Evolutionary conservation across 2,113 vertebrate species (phyloP).

Genomic region (Craseonycteris thonglongyai): DNA sequence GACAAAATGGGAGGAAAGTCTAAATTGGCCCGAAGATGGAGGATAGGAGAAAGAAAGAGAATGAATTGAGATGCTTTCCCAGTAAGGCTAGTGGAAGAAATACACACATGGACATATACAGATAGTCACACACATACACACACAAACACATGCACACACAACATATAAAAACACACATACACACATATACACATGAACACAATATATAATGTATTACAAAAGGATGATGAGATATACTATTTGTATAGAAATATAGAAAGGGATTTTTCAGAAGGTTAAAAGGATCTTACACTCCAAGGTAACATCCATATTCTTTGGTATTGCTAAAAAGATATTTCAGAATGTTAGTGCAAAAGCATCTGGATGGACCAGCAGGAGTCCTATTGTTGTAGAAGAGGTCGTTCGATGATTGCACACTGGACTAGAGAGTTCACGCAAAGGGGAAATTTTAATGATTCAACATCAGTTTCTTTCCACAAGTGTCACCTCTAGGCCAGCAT

Average conservation of each 20-base stretch:
- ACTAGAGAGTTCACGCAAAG: not conserved
- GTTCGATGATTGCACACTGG: not conserved
- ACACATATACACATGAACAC: not conserved
- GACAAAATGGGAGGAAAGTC: not conserved
- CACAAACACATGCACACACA: no score
- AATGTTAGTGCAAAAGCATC: not conserved
- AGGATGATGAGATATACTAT: not conserved
- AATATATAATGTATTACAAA: not conserved
- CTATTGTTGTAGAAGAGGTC: not conserved
- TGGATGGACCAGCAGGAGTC: not conserved
- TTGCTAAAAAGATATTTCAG: not conserved
- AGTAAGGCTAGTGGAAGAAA: not conserved
- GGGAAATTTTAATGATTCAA: not conserved
- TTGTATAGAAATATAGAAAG: slow-evolving; percentile 20
- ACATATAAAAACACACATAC: not conserved
- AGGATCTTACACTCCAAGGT: not conserved
- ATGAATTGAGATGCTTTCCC: not conserved
- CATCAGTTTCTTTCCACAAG: not conserved
- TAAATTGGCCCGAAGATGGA: not conserved
- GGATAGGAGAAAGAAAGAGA: not conserved
- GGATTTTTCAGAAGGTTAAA: not conserved
- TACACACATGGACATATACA: not conserved
- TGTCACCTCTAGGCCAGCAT: not conserved
- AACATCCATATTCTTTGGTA: not conserved
- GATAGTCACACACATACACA: not conserved